Evolutionary conservation across 1,140 invertebrate species (phyloP), one percentile per base, ranked within the genome.

Genomic region (Drosophila subobscura): DNA sequence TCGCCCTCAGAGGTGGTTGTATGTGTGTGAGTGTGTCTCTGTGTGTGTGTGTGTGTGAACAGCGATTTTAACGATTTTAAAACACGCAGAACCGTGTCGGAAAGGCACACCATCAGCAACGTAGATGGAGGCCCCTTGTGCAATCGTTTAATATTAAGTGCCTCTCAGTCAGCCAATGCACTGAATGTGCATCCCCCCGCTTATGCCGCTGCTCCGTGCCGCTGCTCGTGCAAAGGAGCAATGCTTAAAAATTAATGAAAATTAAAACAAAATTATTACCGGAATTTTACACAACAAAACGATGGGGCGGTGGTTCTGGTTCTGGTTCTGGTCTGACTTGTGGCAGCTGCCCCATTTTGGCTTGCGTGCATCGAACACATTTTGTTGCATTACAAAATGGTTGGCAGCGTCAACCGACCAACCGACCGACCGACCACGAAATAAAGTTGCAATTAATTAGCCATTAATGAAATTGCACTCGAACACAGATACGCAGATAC

Each of bases 361-460:
- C 33, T 75, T 52, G 81, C 81, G 73, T 85, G 80, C 60, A 51
- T 22, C 45, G 33, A n/a, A 14, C 60, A 45, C 68, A 81, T 86
- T 81, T 77, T 63, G 67, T 56, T 72, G 47, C 45, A 52, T 55
- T 57, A 61, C 50, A 46, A 84, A 67, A 66, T 70, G 66, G 79
- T 66, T 67, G 37, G 25, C 63, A 57, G n/a, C 12, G 63, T 22
- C 16, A 49, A 51, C 49, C 40, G 51, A 75, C 73, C 73, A 54
- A 20, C 16, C 16, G 16, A 20, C 16, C 16, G 42, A 51, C 49
- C 40, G 51, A 75, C 73, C 73, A 54, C 63, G 23, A 68, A 61
- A 68, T 76, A 81, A 86, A 85, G 68, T 76, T 73, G 77, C 80
- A 86, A 86, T 85, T 85, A 85, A 86, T 86, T 85, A 74, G 63